Evolutionary conservation across 2,888 invertebrate species (phyloP).

Genomic region (Drosophila borborema): DNA sequence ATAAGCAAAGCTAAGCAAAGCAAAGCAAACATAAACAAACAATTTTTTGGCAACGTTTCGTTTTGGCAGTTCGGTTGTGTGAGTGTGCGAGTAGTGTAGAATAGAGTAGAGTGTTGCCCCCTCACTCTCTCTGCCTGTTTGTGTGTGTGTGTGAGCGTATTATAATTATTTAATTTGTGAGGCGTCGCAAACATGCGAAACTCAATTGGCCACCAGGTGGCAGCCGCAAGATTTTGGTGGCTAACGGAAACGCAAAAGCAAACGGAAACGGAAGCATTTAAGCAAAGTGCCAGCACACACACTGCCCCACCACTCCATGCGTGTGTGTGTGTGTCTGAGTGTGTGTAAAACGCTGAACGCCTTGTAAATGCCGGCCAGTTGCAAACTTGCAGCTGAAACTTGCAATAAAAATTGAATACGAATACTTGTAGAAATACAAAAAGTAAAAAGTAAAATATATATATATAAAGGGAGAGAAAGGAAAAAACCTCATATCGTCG

Average conservation of each 20-base stretch:
- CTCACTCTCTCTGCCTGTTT: not conserved
- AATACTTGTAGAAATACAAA: slow-evolving; percentile 21
- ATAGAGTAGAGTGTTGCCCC: no score
- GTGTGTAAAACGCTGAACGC: slow-evolving; percentile 28
- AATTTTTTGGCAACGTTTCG: slow-evolving; percentile 19
- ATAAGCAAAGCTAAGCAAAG: slow-evolving; percentile 9
- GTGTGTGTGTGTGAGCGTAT: slow-evolving; percentile 1
- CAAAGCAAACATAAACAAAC: slow-evolving; percentile 42
- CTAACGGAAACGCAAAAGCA: slow-evolving; percentile 53
- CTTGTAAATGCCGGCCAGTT: slow-evolving; percentile 38
- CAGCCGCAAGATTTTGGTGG: slow-evolving; percentile 54
- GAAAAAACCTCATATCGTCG: slow-evolving; percentile 26
- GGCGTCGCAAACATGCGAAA: slow-evolving; percentile 36
- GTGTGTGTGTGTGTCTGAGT: slow-evolving; percentile 22
- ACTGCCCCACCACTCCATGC: not conserved
- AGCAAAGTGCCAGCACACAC: slow-evolving; percentile 55
- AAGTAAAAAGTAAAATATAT: not conserved
- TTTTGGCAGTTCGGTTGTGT: not conserved
- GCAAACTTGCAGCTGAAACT: slow-evolving; percentile 52
- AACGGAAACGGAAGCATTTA: slow-evolving; percentile 70
- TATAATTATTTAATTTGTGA: slow-evolving; percentile 35
- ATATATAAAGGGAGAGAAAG: not conserved
- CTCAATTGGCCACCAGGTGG: slow-evolving; percentile 52
- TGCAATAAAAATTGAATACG: slow-evolving; percentile 62
- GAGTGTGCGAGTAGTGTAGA: not conserved